These are phyloP conservation scores for Ennomos erosarius DNA, from an alignment of 2,888 invertebrate genomes.

Conservation along the genomic window DNA sequence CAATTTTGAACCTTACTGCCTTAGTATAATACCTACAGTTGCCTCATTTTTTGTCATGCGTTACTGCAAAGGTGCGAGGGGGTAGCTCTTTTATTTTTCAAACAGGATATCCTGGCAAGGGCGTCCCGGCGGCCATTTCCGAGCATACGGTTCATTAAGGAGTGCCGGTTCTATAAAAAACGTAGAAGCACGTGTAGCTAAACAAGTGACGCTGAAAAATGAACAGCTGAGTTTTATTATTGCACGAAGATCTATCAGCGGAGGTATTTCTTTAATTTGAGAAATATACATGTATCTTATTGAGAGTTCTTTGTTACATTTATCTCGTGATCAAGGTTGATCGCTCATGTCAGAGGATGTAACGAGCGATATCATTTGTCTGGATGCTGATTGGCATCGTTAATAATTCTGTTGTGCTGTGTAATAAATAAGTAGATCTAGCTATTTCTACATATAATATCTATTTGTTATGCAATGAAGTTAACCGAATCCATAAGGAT, in stretches of 20 bases:
- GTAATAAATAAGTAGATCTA: too few relatives aligned
- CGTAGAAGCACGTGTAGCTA: slow-evolving; percentile 69
- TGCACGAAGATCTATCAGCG: neutral
- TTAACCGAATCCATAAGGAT: neutral
- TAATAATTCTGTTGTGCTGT: slow-evolving; percentile 4
- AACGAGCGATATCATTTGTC: slow-evolving; percentile 12
- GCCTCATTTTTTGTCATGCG: slow-evolving; percentile 30
- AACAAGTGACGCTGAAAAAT: slow-evolving; percentile 58
- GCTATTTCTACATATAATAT: too few relatives aligned
- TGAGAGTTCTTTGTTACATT: slow-evolving; percentile 5
- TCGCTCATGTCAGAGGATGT: slow-evolving; percentile 9
- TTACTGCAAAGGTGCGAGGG: slow-evolving; percentile 62
- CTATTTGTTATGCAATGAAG: neutral
- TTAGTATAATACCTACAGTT: slow-evolving; percentile 29
- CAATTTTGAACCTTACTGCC: slow-evolving; percentile 43
- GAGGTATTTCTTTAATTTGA: neutral
- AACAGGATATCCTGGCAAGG: slow-evolving; percentile 80
- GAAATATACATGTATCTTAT: neutral
- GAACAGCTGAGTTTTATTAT: slow-evolving; percentile 35
- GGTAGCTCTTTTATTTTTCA: slow-evolving; percentile 78
- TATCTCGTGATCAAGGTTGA: slow-evolving; percentile 5
- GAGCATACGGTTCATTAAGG: slow-evolving; percentile 71
- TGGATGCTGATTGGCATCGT: slow-evolving; percentile 1
- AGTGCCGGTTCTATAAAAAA: slow-evolving; percentile 63
- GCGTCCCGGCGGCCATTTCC: slow-evolving; percentile 67